These are phyloP conservation scores for Gadus macrocephalus DNA, from an alignment of 2,113 vertebrate species.

Conservation along the genomic window DNA sequence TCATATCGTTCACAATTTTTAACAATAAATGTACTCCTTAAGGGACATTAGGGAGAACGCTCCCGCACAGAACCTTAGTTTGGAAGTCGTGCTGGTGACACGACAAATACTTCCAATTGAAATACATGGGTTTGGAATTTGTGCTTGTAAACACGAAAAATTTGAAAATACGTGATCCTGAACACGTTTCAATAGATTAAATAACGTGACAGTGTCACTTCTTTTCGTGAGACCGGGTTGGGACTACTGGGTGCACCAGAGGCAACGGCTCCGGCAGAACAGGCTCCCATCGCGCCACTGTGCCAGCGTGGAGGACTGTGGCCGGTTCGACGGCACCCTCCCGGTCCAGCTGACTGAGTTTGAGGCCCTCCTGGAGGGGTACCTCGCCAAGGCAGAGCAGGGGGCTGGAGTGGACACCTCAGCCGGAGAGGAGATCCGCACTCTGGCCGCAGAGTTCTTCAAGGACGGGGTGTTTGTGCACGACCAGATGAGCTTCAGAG, in stretches of 20 bases:
- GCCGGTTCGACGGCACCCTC: slow-evolving; percentile 72
- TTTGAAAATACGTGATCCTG: too few relatives aligned
- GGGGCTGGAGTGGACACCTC: slow-evolving; percentile 41
- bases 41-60: too few relatives aligned
- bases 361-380: slow-evolving; percentile 69
- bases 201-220: too few relatives aligned
- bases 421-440: slow-evolving; percentile 58
- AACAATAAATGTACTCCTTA: too few relatives aligned
- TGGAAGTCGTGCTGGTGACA: too few relatives aligned
- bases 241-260: slow-evolving; percentile 59
- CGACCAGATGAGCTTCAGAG: slow-evolving; percentile 77
- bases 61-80: too few relatives aligned
- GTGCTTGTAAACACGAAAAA: too few relatives aligned
- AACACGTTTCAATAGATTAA: too few relatives aligned
- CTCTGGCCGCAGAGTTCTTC: slow-evolving; percentile 68
- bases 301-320: slow-evolving; percentile 68
- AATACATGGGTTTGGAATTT: too few relatives aligned
- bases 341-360: slow-evolving; percentile 76
- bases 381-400: slow-evolving; percentile 64
- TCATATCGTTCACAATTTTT: too few relatives aligned
- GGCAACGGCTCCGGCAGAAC: slow-evolving; percentile 54
- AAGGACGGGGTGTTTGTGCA: slow-evolving; percentile 77
- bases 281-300: slow-evolving; percentile 69
- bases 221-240: too few relatives aligned
- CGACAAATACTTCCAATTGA: too few relatives aligned